A percentile compares a stretch with the other conserved stretches of the same genome.
phyloP scores from a whole-genome alignment of 2,888 invertebrate species.

The Acanthosepion pharaonis region DNA sequence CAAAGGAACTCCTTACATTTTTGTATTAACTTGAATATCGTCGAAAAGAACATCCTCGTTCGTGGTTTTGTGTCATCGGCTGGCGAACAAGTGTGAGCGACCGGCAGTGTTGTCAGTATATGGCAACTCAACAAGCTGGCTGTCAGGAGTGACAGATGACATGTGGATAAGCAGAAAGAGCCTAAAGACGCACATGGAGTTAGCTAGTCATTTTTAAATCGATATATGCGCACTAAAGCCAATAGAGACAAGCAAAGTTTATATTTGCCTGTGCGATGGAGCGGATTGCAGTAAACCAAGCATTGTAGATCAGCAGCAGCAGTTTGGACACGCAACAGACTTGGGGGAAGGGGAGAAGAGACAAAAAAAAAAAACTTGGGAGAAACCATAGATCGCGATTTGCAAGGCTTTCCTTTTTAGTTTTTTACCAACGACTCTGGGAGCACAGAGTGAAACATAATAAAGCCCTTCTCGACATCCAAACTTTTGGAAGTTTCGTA shows the following conservation, averaged over 20 bases:
- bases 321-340: slow-evolving; percentile 8
- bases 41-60: too few relatives aligned
- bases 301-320: neutral
- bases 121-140: neutral
- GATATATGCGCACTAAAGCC: neutral
- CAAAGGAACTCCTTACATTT: neutral
- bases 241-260: neutral
- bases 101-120: neutral
- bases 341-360: neutral
- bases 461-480: too few relatives aligned
- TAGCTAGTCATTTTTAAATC: neutral
- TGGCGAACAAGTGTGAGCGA: neutral
- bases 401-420: too few relatives aligned
- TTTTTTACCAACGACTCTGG: too few relatives aligned
- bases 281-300: neutral
- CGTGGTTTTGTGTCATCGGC: neutral
- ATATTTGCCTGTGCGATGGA: neutral
- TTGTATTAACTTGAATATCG: neutral
- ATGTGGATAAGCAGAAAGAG: neutral
- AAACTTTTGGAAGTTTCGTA: too few relatives aligned
- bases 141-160: neutral
- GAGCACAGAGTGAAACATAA: too few relatives aligned
- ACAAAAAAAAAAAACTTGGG: too few relatives aligned
- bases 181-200: neutral
- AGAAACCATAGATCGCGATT: too few relatives aligned